These are phyloP conservation scores for Nasonia vitripennis DNA, from an alignment of 1,140 invertebrate genomes.

Conservation along the genomic window DNA sequence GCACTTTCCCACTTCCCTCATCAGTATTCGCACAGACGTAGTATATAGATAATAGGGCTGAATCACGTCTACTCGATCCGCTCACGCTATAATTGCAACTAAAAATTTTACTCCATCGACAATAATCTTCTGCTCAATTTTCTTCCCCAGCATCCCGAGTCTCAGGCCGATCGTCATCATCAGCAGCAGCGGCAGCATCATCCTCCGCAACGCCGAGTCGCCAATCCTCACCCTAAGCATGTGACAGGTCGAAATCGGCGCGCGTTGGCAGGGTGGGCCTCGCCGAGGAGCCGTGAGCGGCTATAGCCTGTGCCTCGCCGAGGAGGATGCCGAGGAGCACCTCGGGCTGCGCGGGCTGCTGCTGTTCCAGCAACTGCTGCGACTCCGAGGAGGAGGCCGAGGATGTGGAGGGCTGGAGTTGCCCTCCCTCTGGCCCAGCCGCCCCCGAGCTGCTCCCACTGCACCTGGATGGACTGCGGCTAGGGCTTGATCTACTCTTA, in stretches of 20 bases:
- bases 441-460: constrained; percentile 54
- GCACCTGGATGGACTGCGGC: constrained; percentile 72
- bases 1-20: too few relatives aligned
- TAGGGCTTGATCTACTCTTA: constrained; percentile 55
- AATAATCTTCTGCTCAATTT: not conserved
- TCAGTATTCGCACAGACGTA: too few relatives aligned
- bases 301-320: not conserved
- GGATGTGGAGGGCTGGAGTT: constrained; percentile 70
- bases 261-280: not conserved
- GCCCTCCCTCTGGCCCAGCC: constrained; percentile 51
- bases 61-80: too few relatives aligned
- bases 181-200: not conserved
- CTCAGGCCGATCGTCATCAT: too few relatives aligned
- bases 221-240: not conserved
- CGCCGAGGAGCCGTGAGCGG: not conserved
- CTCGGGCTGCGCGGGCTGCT: constrained; percentile 55
- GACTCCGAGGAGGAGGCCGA: constrained; percentile 71
- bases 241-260: not conserved
- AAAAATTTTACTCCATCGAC: too few relatives aligned
- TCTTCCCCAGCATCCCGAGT: not conserved
- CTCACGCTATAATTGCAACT: too few relatives aligned
- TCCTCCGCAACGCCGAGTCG: too few relatives aligned
- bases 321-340: constrained; percentile 48
- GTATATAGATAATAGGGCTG: too few relatives aligned
- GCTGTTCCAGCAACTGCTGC: constrained; percentile 42